Percentiles rank a stretch among this genome's conserved stretches.
Evolutionary conservation across 2,797 vertebrate species (phyloP).

Genomic region (Poeciliopsis presidionis): DNA sequence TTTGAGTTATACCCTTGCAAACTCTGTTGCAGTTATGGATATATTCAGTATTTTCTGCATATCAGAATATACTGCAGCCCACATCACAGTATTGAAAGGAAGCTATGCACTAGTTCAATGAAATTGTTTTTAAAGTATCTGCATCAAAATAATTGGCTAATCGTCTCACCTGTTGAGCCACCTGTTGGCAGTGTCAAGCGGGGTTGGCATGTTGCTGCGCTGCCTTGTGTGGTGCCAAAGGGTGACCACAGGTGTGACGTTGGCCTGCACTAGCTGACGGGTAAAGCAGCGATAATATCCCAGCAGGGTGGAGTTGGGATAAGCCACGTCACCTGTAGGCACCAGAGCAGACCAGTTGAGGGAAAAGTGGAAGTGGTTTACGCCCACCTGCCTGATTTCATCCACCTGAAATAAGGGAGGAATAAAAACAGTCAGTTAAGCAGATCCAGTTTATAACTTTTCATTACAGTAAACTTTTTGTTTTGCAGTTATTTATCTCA

Average conservation of each 20-base stretch:
- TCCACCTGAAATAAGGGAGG: constrained; percentile 66
- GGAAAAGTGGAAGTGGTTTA: constrained; percentile 93
- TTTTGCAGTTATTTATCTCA: neutral
- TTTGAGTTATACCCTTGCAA: neutral
- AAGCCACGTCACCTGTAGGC: constrained; percentile 84
- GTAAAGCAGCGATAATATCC: constrained; percentile 90
- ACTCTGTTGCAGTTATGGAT: neutral
- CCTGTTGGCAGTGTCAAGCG: constrained; percentile 80
- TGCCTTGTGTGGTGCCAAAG: constrained; percentile 88
- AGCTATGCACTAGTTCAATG: neutral
- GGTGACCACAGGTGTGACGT: constrained; percentile 91
- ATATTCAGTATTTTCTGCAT: neutral
- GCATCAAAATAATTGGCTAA: neutral
- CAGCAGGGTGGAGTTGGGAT: constrained; percentile 86
- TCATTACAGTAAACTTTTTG: neutral
- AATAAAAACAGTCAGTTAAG: neutral
- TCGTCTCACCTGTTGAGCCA: constrained; percentile 85
- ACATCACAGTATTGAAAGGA: neutral
- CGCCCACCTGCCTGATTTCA: constrained; percentile 83
- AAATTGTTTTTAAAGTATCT: neutral
- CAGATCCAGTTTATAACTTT: neutral
- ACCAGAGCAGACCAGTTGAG: constrained; percentile 92
- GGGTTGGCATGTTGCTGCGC: constrained; percentile 86
- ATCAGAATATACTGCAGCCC: neutral
- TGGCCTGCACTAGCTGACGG: constrained; percentile 87